Percentiles rank a stretch among this genome's conserved stretches.
phyloP scores from a whole-genome alignment of 2,888 invertebrate species.

The Fragum whitleyi region DNA sequence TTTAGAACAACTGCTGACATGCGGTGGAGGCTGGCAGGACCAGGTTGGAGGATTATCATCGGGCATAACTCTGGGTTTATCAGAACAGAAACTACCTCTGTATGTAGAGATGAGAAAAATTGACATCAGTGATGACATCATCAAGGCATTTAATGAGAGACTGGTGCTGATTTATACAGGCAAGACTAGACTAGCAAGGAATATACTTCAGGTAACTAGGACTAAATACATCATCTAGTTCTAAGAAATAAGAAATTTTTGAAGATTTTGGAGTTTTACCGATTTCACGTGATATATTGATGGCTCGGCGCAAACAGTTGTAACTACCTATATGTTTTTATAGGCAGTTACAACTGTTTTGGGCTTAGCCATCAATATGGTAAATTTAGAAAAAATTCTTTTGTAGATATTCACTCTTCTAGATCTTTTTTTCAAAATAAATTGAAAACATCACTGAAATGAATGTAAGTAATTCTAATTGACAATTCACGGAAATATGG shows the following conservation, averaged over 20 bases:
- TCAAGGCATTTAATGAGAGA: slow-evolving; percentile 83
- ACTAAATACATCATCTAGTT: background rate
- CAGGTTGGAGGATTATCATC: slow-evolving; percentile 86
- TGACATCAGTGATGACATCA: slow-evolving; percentile 72
- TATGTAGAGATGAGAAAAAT: slow-evolving; percentile 81
- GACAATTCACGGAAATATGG: no score
- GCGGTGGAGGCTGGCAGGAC: slow-evolving; percentile 88
- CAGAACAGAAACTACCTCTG: slow-evolving; percentile 82
- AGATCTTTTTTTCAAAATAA: no score
- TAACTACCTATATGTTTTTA: no score
- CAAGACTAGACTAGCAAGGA: slow-evolving; percentile 87
- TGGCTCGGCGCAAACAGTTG: no score
- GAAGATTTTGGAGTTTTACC: no score
- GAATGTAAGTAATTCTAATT: no score
- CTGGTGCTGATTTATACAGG: slow-evolving; percentile 87
- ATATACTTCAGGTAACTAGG: slow-evolving; percentile 86
- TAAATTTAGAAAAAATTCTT: no score
- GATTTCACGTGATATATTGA: no score
- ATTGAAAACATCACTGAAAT: no score
- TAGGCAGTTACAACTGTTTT: no score
- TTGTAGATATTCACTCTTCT: no score
- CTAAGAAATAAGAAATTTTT: background rate
- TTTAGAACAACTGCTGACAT: slow-evolving; percentile 87
- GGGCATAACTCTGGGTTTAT: slow-evolving; percentile 85
- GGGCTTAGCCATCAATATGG: no score